Percentiles rank a stretch among this genome's conserved stretches.
phyloP scores from a whole-genome alignment of 2,797 vertebrate genomes.

The Phoxinus dragarum region DNA sequence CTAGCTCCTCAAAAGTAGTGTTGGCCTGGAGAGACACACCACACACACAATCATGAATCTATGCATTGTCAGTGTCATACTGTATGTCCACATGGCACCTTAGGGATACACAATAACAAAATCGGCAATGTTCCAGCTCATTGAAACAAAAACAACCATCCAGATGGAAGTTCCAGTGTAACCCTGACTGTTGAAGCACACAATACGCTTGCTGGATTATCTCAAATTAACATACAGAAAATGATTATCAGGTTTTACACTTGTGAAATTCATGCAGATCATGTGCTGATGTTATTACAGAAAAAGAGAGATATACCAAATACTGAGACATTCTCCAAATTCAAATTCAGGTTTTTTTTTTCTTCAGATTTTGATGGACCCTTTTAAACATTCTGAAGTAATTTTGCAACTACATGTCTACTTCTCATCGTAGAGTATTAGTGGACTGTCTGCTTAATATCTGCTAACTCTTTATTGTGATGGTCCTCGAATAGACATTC shows the following conservation, averaged over 20 bases:
- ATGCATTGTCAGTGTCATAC: neutral
- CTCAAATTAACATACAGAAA: neutral
- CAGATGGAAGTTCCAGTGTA: neutral
- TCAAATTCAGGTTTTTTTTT: neutral
- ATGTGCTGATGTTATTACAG: neutral
- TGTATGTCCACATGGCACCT: neutral
- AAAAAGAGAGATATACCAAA: neutral
- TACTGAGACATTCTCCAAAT: neutral
- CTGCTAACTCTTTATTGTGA: too few relatives aligned
- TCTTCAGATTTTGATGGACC: too few relatives aligned
- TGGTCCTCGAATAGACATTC: too few relatives aligned
- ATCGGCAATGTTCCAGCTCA: constrained; percentile 2
- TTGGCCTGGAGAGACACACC: constrained; percentile 83
- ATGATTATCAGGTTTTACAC: neutral
- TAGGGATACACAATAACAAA: constrained; percentile 1
- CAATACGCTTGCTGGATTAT: neutral
- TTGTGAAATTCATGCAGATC: neutral
- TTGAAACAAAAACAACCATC: neutral
- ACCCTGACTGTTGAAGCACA: neutral
- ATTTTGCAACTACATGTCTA: too few relatives aligned
- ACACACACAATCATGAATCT: constrained; percentile 33
- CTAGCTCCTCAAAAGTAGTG: constrained; percentile 92
- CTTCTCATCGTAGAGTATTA: too few relatives aligned
- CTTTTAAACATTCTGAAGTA: too few relatives aligned
- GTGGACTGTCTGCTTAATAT: too few relatives aligned